Conservation (phyloP, 2,888 invertebrate species). For the Nemoura dubitans region DNA sequence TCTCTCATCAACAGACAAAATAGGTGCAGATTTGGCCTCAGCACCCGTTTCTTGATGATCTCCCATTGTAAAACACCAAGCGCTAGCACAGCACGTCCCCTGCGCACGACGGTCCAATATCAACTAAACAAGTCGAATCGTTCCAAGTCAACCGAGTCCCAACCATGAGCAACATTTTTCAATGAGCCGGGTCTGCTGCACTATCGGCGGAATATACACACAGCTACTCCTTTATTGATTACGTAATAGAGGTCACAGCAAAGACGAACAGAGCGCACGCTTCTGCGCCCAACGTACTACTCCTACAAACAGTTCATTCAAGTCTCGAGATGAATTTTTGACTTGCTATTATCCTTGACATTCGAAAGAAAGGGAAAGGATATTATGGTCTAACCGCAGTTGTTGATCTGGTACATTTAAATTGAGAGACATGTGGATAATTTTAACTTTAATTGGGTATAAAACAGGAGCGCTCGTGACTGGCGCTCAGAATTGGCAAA, state of each 20-base stretch:
- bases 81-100: constrained; percentile 27
- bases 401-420: neutral
- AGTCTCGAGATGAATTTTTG: neutral
- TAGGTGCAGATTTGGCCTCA: constrained; percentile 44
- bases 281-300: neutral
- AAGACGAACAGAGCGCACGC: constrained; percentile 41
- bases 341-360: neutral
- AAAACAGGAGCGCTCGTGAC: no score
- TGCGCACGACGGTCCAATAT: constrained; percentile 49
- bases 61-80: constrained; percentile 18
- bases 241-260: constrained; percentile 44
- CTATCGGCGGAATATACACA: constrained; percentile 14
- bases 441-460: no score
- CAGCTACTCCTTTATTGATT: constrained; percentile 35
- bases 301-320: neutral
- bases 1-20: constrained; percentile 50
- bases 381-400: neutral
- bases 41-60: neutral
- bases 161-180: constrained; percentile 49
- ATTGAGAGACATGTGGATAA: neutral
- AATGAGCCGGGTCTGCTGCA: constrained; percentile 44
- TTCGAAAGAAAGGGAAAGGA: neutral
- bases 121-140: constrained; percentile 50
- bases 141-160: neutral
- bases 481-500: no score